Conservation (phyloP, 2,113 vertebrate species). For the Opisthocomus hoazin region DNA sequence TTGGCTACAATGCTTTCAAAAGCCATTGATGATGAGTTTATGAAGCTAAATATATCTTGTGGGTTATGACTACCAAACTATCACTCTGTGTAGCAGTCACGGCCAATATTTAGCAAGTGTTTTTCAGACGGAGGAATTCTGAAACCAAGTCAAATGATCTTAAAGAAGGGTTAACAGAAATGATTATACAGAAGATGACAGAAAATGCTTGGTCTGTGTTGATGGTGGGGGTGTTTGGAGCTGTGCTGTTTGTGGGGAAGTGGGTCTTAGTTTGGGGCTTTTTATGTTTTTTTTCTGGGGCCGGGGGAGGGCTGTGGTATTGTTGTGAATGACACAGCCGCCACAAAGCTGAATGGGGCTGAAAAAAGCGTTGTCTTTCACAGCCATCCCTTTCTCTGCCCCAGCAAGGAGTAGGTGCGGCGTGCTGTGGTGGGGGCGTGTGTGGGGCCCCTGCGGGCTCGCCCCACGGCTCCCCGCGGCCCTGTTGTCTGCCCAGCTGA, state of each 20-base stretch:
- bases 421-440: neutral
- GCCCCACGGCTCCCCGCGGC: neutral
- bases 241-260: neutral
- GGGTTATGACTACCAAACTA: constrained; percentile 55
- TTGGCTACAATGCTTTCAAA: constrained; percentile 26
- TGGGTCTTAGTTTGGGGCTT: neutral
- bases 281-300: neutral
- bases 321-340: neutral
- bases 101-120: constrained; percentile 52
- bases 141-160: neutral
- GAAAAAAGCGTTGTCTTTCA: neutral
- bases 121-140: constrained; percentile 28
- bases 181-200: neutral
- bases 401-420: neutral
- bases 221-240: neutral
- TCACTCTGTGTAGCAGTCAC: constrained; percentile 32
- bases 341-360: neutral
- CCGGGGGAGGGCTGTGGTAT: neutral
- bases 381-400: neutral
- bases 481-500: accelerated
- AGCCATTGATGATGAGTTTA: constrained; percentile 60
- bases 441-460: neutral
- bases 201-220: neutral
- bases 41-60: constrained; percentile 56
- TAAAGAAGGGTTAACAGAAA: constrained; percentile 22